Evolutionary conservation across 2,113 vertebrate species (phyloP).

Genomic region (Phocoena sinus): DNA sequence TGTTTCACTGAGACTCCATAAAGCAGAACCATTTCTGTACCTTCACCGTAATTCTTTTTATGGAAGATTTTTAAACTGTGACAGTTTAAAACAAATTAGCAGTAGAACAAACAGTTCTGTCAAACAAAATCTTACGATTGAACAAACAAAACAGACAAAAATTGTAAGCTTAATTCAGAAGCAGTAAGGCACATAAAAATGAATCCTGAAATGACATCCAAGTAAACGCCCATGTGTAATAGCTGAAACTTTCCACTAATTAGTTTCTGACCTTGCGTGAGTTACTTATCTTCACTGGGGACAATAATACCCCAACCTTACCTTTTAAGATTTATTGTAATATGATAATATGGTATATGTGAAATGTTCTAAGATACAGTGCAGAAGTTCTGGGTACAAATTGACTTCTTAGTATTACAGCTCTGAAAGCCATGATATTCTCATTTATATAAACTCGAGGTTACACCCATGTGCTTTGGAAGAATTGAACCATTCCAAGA

Average conservation of each 20-base stretch:
- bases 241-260: slow-evolving; percentile 4
- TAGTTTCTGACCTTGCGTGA: slow-evolving; percentile 28
- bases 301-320: background rate
- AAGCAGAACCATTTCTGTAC: slow-evolving; percentile 7
- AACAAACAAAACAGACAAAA: slow-evolving; percentile 31
- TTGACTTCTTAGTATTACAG: background rate
- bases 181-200: slow-evolving; percentile 23
- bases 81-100: background rate
- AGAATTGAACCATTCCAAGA: background rate
- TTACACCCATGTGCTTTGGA: background rate
- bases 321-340: background rate
- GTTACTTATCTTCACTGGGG: background rate
- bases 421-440: background rate
- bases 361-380: background rate
- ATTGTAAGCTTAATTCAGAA: slow-evolving; percentile 41
- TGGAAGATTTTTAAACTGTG: background rate
- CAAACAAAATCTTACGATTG: slow-evolving; percentile 16
- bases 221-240: background rate
- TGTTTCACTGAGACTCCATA: background rate
- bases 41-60: background rate
- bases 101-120: slow-evolving; percentile 26
- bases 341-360: background rate
- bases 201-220: slow-evolving; percentile 27
- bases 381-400: background rate
- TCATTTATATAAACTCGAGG: background rate